A percentile compares a stretch with the other conserved stretches of the same genome.
These are phyloP conservation scores for Malurus splendens DNA, from an alignment of 2,797 vertebrate species.

Conservation along the genomic window DNA sequence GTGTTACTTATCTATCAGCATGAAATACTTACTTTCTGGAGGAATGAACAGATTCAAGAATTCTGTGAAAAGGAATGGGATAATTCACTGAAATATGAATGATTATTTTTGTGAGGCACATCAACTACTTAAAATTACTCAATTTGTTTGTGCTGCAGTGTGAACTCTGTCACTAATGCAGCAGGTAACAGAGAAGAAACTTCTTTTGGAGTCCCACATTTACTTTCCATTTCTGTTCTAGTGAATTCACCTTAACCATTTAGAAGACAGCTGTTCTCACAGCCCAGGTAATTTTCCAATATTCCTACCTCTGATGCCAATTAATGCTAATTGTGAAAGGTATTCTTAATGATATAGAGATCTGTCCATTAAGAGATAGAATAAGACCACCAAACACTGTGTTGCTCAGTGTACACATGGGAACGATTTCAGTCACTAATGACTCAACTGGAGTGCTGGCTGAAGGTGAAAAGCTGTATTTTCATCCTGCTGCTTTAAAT, in stretches of 20 bases:
- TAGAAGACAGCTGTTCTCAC: not conserved
- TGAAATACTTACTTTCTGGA: not conserved
- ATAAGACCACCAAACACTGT: slow-evolving; percentile 21
- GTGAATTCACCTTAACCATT: not conserved
- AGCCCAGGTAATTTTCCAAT: not conserved
- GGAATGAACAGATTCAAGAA: not conserved
- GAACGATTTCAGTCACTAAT: slow-evolving; percentile 40
- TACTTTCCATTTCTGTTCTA: not conserved
- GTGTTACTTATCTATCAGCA: not conserved
- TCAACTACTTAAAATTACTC: not conserved
- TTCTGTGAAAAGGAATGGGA: not conserved
- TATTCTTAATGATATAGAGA: not conserved
- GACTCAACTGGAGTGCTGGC: not conserved
- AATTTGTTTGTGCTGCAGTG: not conserved
- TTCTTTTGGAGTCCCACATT: not conserved
- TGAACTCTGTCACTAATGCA: not conserved
- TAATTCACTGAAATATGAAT: not conserved
- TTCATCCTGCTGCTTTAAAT: not conserved
- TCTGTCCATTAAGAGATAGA: not conserved
- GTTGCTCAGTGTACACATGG: not conserved
- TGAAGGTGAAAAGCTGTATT: not conserved
- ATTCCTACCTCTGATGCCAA: not conserved
- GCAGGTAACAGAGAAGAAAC: not conserved
- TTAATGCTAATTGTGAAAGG: not conserved
- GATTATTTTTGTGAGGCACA: not conserved